phyloP scores from a whole-genome alignment of 2,888 invertebrate genomes.

The Epirrhoe alternata region DNA sequence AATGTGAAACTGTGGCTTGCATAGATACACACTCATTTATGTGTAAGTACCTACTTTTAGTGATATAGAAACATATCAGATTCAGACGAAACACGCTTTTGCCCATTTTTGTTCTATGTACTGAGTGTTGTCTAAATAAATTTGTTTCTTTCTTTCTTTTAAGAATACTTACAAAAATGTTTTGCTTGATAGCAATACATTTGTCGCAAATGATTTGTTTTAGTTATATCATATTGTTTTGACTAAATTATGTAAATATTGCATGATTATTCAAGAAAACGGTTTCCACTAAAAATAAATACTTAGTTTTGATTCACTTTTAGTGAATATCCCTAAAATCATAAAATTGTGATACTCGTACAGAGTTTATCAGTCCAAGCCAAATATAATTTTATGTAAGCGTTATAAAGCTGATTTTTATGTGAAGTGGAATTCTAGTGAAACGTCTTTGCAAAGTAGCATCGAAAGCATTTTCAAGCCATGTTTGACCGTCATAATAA shows the following conservation, averaged over 20 bases:
- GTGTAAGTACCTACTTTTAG: neutral
- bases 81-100: neutral
- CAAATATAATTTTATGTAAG: neutral
- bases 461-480: slow-evolving; percentile 42
- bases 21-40: neutral
- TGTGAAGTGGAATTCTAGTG: neutral
- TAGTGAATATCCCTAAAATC: neutral
- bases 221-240: no score
- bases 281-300: no score
- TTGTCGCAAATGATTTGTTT: no score
- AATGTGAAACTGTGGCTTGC: neutral
- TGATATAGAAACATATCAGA: neutral
- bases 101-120: no score
- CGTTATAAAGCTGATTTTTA: neutral
- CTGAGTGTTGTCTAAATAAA: no score
- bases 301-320: neutral
- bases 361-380: neutral
- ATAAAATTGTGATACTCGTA: neutral
- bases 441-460: slow-evolving; percentile 1
- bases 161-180: no score
- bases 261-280: no score
- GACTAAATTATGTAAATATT: no score
- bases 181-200: no score
- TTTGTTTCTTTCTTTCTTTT: no score
- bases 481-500: slow-evolving; percentile 48